Conservation (phyloP, 2,888 invertebrate genomes). For the Drosophila mulleri region DNA sequence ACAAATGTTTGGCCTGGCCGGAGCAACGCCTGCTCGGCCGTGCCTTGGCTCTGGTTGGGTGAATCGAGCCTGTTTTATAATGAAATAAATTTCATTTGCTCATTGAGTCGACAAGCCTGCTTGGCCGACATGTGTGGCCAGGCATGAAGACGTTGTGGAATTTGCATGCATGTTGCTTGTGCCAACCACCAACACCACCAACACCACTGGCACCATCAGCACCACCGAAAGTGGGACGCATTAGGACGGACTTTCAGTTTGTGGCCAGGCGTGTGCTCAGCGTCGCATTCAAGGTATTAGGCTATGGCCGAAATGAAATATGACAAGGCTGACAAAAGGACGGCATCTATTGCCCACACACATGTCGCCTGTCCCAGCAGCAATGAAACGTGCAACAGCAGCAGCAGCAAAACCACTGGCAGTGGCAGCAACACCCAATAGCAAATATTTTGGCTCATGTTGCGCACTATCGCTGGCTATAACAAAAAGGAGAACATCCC, state of each 20-base stretch:
- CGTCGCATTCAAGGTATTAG: slow-evolving; percentile 68
- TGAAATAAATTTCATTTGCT: slow-evolving; percentile 79
- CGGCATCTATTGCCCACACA: slow-evolving; percentile 42
- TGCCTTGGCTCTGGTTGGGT: slow-evolving; percentile 3
- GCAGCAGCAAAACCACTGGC: slow-evolving; percentile 2
- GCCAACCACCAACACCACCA: neutral
- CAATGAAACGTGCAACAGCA: slow-evolving; percentile 25
- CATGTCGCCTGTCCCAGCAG: slow-evolving; percentile 30
- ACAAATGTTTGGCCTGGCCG: slow-evolving; percentile 72
- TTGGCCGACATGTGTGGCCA: slow-evolving; percentile 76
- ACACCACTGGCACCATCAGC: neutral
- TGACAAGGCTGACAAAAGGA: slow-evolving; percentile 76
- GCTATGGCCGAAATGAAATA: slow-evolving; percentile 73
- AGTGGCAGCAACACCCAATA: slow-evolving; percentile 36
- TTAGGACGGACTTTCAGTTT: slow-evolving; percentile 67
- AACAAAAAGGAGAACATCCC: slow-evolving; percentile 15
- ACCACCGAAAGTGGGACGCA: slow-evolving; percentile 53
- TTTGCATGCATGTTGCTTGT: slow-evolving; percentile 67
- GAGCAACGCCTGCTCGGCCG: slow-evolving; percentile 7
- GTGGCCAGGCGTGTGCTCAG: slow-evolving; percentile 28
- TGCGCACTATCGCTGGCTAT: slow-evolving; percentile 44
- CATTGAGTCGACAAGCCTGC: slow-evolving; percentile 71
- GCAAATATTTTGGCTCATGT: slow-evolving; percentile 61
- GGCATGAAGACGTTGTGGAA: slow-evolving; percentile 77
- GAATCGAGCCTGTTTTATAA: slow-evolving; percentile 62